Percentiles rank a stretch among this genome's conserved stretches.
Conservation (phyloP, 2,888 invertebrate species). For the Aplocera efformata region DNA sequence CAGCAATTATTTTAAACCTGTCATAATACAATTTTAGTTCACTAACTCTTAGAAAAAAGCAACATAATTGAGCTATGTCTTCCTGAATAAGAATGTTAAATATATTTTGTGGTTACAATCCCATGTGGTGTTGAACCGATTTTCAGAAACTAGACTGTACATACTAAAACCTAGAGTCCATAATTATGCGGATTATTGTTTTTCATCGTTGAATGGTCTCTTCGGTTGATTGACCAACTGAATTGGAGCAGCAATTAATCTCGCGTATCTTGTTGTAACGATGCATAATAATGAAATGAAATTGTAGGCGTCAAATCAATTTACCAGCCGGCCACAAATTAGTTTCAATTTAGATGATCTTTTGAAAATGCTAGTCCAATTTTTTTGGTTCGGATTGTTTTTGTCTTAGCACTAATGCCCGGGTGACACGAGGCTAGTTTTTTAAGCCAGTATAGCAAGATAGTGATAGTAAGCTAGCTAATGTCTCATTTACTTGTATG, state of each 20-base stretch:
- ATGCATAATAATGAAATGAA: conserved; percentile 17
- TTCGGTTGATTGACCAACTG: conserved; percentile 28
- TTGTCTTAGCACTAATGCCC: too few relatives aligned
- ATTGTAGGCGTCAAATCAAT: conserved; percentile 16
- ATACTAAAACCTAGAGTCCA: background rate
- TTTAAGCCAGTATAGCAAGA: too few relatives aligned
- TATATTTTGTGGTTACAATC: conserved; percentile 14
- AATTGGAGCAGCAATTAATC: conserved; percentile 33
- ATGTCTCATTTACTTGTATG: too few relatives aligned
- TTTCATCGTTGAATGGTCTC: conserved; percentile 15
- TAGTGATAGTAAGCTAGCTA: too few relatives aligned
- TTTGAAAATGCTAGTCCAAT: too few relatives aligned
- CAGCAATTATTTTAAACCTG: too few relatives aligned
- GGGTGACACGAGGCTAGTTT: too few relatives aligned
- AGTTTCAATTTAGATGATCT: too few relatives aligned
- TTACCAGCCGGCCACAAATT: conserved; percentile 3
- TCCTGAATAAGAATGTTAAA: conserved; percentile 9
- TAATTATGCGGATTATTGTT: conserved; percentile 3
- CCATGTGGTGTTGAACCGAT: conserved; percentile 2
- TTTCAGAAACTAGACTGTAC: conserved; percentile 4
- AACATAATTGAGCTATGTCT: background rate
- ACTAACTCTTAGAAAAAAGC: too few relatives aligned
- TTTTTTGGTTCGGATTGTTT: too few relatives aligned
- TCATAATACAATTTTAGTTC: too few relatives aligned
- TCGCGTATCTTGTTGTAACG: conserved; percentile 14